Percentiles rank a stretch among this genome's conserved stretches.
Evolutionary conservation across 2,888 invertebrate species (phyloP).

Genomic region (Cephus rjabovi): DNA sequence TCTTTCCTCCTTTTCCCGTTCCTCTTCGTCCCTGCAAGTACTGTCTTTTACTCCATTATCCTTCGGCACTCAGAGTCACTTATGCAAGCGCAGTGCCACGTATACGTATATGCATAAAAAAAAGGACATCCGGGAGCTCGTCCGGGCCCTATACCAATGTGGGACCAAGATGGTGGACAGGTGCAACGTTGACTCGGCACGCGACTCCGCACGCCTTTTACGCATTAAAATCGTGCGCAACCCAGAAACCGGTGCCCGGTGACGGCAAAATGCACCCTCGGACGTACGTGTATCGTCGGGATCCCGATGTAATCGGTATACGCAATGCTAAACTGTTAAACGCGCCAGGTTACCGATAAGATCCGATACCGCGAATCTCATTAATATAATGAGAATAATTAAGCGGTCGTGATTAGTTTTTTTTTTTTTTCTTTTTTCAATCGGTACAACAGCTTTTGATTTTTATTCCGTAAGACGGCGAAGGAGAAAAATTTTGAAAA

Average conservation of each 20-base stretch:
- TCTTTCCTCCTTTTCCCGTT: constrained; percentile 23
- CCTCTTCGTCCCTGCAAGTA: constrained; percentile 3
- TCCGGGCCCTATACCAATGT: constrained; percentile 14
- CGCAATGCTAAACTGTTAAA: constrained; percentile 36
- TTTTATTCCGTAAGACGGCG: too few species aligned
- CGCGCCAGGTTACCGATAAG: constrained; percentile 26
- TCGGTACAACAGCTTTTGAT: too few species aligned
- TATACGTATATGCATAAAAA: not conserved
- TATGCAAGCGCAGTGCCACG: too few species aligned
- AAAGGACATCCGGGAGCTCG: not conserved
- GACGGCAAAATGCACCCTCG: constrained; percentile 13
- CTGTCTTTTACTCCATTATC: constrained; percentile 13
- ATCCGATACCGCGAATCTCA: constrained; percentile 16
- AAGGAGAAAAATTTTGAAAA: too few species aligned
- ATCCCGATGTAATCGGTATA: constrained; percentile 34
- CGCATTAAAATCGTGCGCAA: constrained; percentile 4
- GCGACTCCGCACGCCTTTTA: not conserved
- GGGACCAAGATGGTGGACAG: constrained; percentile 54
- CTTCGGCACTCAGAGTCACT: constrained; percentile 7
- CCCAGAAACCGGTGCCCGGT: constrained; percentile 14
- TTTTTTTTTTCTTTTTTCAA: too few species aligned
- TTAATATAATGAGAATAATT: too few species aligned
- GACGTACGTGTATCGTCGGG: constrained; percentile 12
- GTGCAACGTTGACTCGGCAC: constrained; percentile 34
- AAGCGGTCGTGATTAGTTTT: too few species aligned